These are phyloP conservation scores for Leontocebus nigricollis DNA, from an alignment of 2,797 vertebrate species.

Conservation along the genomic window DNA sequence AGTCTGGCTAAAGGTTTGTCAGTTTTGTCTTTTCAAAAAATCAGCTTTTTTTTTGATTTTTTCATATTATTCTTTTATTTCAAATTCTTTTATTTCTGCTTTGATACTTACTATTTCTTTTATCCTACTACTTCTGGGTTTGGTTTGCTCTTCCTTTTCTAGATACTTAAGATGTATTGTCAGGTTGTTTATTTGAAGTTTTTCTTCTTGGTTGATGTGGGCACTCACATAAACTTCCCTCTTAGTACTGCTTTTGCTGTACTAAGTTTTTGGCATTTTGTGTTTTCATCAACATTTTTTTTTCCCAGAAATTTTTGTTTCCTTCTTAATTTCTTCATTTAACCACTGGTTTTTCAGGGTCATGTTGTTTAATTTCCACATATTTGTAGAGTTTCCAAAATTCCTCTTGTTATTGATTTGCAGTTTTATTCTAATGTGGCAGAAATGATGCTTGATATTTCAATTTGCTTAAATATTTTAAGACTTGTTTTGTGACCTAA, in stretches of 20 bases:
- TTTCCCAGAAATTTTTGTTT: background rate
- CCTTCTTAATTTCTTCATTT: background rate
- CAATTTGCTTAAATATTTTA: background rate
- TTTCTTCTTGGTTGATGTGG: background rate
- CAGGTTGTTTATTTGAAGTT: background rate
- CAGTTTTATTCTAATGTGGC: background rate
- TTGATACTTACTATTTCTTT: background rate
- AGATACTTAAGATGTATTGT: background rate
- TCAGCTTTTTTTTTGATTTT: background rate
- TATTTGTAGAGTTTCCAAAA: background rate
- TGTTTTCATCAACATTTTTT: background rate
- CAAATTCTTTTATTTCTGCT: background rate
- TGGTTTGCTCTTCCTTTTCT: background rate
- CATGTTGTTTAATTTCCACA: background rate
- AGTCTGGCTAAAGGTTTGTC: background rate
- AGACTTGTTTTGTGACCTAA: background rate
- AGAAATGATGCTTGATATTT: background rate
- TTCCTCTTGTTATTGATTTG: background rate
- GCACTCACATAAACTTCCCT: background rate
- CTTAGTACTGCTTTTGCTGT: background rate
- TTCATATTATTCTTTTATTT: background rate
- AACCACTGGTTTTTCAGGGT: background rate
- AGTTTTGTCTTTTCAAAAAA: background rate
- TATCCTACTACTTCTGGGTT: background rate
- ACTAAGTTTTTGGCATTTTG: background rate